Base-by-base conservation (phyloP, 2,888 invertebrate species). In the Andrena dorsata region DNA sequence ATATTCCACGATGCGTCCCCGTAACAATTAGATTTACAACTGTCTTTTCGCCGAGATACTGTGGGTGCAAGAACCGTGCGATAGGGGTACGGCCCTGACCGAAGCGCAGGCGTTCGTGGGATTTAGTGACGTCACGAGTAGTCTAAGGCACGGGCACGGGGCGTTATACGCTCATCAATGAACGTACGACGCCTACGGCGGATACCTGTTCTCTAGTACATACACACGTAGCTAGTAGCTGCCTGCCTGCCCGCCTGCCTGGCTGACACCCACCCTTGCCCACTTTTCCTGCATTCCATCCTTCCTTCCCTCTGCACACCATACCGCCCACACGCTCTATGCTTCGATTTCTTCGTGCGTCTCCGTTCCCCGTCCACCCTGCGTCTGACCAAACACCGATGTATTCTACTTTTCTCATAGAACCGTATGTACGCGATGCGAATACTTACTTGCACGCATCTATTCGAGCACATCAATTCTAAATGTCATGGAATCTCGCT, bases 121-220 rank as follows among this genome's bases (percentile, higher is more conserved):
- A 85, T 82, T 82, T 83, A 58, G 76, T 90, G 90, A 90, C 90
- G 90, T 90, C 90, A 90, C 77, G 80, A 64, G 76, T 78, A 64
- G 76, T 78, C 84, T 85, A 86, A 89, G 87, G 85, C 83, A 87
- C 83, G 87, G 87, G 85, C 83, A 87, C 83, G 87, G 84, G 84
- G 83, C 78, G 88, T 86, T 84, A 88, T 86, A 88, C 88, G 91
- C 90, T 92, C 92, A 92, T 92, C 92, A 92, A 92, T 92, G 92
- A 92, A 92, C 91, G 92, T 92, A 92, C 91, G 90, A 89, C 89
- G 92, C 90, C 90, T 90, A 89, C 88, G 90, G 89, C 86, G 84
- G 83, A 86, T 88, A 87, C 85, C 88, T 89, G 88, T 86, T 86
- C 88, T 84, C 89, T 80, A 84, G 82, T 84, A 41, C 41, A 41